Evolutionary conservation across 2,888 invertebrate species (phyloP), one percentile per base, ranked within the genome.

Genomic region (Parasteatoda lunata): DNA sequence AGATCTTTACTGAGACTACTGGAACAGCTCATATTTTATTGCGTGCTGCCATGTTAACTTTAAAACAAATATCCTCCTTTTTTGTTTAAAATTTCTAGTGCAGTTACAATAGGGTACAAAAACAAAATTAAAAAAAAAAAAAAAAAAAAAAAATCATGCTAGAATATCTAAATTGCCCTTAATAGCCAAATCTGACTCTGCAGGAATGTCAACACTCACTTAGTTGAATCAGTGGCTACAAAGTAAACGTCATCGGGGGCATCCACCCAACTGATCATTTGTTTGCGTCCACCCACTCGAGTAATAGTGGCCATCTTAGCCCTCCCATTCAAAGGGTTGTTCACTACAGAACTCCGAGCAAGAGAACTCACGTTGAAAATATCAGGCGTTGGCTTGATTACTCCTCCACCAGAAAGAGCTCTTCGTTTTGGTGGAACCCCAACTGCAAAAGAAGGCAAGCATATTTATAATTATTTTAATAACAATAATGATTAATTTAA

Each of bases 251-350:
- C 98, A 92, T 98, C 98, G 47, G 98, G 98, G 84, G 98, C 98
- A 93, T 98, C 98, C 95, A 97, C 97, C 97, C 97, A 98, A 91
- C 97, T 97, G 92, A 98, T 97, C 91, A 97, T 97, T 93, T 97
- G 97, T 91, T 97, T 97, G 83, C 91, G 91, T 89, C 91, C 91
- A 59, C 95, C 94, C 47, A 95, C 95, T 88, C 96, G 94, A 86
- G 96, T 95, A 92, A 96, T 95, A 91, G 95, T 94, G 90, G 96
- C 94, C 91, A 95, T 95, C 92, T 96, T 95, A 90, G 96, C 96
- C 93, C 95, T 96, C 91, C 95, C 97, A 93, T 95, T 97, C 90
- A 95, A 78, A 88, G 90, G 90, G 54, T 77, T 77, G 72, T 87
- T 79, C 77, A 89, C 79, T 52, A 88, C 68, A 47, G 88, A 77